Evolutionary conservation across 2,888 invertebrate genomes (phyloP).

Genomic region (Chrysolina americana): DNA sequence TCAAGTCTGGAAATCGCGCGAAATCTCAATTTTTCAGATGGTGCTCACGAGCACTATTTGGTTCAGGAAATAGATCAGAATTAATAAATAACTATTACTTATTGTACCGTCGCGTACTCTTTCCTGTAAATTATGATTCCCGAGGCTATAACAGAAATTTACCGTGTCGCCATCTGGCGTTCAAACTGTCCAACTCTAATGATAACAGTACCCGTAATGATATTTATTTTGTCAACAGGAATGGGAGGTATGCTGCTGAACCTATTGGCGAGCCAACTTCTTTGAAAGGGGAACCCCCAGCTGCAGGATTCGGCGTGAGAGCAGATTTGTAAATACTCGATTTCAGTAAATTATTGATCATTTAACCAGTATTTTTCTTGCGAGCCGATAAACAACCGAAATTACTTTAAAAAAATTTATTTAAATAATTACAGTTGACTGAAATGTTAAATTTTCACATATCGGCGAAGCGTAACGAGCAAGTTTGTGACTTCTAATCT

Average conservation of each 20-base stretch:
- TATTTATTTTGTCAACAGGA: constrained; percentile 71
- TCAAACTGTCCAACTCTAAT: neutral
- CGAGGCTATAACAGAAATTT: too few relatives aligned
- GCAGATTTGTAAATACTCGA: constrained; percentile 74
- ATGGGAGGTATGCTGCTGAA: constrained; percentile 93
- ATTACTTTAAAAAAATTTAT: constrained; percentile 31
- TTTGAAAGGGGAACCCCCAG: constrained; percentile 88
- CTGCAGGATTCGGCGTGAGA: constrained; percentile 92
- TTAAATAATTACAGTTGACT: constrained; percentile 48
- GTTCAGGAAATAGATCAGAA: too few relatives aligned
- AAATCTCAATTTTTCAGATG: too few relatives aligned
- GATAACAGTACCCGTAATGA: neutral
- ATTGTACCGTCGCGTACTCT: too few relatives aligned
- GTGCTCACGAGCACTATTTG: too few relatives aligned
- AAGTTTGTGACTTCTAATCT: constrained; percentile 34
- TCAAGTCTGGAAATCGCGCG: too few relatives aligned
- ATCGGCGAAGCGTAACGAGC: constrained; percentile 29
- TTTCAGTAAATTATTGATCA: constrained; percentile 16
- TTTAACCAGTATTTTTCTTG: neutral
- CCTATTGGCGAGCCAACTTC: constrained; percentile 92
- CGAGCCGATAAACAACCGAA: constrained; percentile 4
- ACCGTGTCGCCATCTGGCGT: too few relatives aligned
- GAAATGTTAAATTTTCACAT: constrained; percentile 40
- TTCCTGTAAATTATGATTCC: too few relatives aligned
- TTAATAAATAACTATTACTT: too few relatives aligned